A percentile compares a stretch with the other conserved stretches of the same genome.
Conservation (phyloP, 2,113 vertebrate species). For the Paedocypris sp. region DNA sequence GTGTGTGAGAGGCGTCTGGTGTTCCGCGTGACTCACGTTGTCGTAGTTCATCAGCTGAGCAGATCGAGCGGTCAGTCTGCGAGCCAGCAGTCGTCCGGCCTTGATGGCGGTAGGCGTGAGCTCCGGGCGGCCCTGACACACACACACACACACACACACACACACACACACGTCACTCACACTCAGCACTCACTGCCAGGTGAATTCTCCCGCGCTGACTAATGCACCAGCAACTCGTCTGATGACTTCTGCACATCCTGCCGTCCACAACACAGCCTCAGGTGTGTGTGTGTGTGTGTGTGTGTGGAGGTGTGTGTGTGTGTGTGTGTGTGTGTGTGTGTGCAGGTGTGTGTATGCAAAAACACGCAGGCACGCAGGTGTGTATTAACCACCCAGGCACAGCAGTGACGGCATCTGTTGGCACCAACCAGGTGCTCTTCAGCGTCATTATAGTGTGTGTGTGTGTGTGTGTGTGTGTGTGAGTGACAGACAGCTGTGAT, state of each 20-base stretch:
- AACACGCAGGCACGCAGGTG: too few relatives aligned
- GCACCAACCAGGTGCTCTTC: conserved; percentile 32
- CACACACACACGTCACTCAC: not conserved
- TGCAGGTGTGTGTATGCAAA: conserved; percentile 1
- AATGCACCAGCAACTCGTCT: conserved; percentile 45
- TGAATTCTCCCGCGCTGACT: conserved; percentile 41
- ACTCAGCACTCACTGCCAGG: conserved; percentile 9
- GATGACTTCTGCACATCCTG: conserved; percentile 52
- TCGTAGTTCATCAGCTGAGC: conserved; percentile 80
- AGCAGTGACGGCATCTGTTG: conserved; percentile 41
- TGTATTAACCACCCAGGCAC: conserved; percentile 30
- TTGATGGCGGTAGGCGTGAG: conserved; percentile 84
- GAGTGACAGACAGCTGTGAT: conserved; percentile 39
- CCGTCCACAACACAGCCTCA: conserved; percentile 43
- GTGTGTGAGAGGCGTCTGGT: not conserved
- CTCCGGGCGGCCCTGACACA: conserved; percentile 78
- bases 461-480: conserved; percentile 34
- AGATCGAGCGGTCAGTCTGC: conserved; percentile 62
- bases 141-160: not conserved
- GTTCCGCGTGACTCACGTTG: conserved; percentile 64
- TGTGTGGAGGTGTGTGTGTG: conserved; percentile 8
- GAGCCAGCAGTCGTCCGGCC: conserved; percentile 81
- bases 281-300: conserved; percentile 9
- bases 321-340: conserved; percentile 9
- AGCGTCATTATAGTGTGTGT: not conserved